Conservation (phyloP, 2,113 vertebrate species). For the Corydoras maculifer region DNA sequence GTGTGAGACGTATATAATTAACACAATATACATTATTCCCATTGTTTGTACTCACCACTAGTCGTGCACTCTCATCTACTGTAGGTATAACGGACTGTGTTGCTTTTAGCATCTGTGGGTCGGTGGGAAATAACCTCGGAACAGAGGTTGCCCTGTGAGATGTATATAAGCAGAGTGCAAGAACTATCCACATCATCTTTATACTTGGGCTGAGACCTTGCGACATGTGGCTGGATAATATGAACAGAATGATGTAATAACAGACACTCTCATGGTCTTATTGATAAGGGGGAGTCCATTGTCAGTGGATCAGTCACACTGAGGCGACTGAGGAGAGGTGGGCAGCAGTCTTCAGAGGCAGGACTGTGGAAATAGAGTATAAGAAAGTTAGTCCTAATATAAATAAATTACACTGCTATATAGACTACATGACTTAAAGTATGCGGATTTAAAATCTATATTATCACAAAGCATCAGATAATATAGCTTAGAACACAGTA, state of each 20-base stretch:
- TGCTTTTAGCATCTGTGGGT: neutral
- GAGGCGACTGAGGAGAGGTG: no score
- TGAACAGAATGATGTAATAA: neutral
- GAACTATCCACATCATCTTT: conserved; percentile 30
- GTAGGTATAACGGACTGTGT: conserved; percentile 46
- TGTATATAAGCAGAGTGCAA: conserved; percentile 27
- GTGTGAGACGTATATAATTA: no score
- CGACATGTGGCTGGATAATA: neutral
- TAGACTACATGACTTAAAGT: no score
- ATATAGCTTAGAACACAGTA: no score
- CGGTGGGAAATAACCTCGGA: neutral
- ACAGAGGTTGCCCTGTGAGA: neutral
- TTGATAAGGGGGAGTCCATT: neutral
- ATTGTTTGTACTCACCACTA: conserved; percentile 52
- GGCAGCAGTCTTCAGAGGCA: no score
- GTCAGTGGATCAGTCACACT: neutral
- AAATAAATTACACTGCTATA: no score
- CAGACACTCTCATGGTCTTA: no score
- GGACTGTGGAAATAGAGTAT: no score
- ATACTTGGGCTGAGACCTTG: conserved; percentile 3
- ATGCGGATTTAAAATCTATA: no score
- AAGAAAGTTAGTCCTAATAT: no score
- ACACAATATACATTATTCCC: no score
- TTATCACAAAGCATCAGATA: no score
- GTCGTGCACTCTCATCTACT: conserved; percentile 50